phyloP scores from a whole-genome alignment of 2,113 vertebrate genomes.

The Grantiella picta region DNA sequence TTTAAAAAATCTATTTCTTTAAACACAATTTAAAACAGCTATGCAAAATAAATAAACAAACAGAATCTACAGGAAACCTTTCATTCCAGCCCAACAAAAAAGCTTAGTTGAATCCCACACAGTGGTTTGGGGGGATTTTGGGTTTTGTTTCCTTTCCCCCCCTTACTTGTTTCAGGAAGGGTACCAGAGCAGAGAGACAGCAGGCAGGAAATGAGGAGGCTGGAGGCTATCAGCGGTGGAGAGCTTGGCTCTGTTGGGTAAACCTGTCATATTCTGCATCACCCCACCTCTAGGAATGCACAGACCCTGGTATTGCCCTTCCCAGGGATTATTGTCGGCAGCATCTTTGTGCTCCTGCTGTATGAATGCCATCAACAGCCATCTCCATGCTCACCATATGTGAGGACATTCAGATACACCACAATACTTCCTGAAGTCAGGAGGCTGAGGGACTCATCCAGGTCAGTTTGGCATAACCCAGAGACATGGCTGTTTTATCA shows the following conservation, averaged over 20 bases:
- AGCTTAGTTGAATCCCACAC: neutral
- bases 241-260: neutral
- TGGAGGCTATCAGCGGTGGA: neutral
- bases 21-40: conserved; percentile 3
- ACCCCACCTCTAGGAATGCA: fast-evolving
- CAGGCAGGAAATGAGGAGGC: neutral
- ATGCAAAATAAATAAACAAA: neutral
- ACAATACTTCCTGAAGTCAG: neutral
- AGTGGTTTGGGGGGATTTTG: neutral
- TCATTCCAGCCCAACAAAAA: neutral
- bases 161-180: neutral
- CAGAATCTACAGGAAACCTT: neutral
- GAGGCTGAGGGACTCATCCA: neutral
- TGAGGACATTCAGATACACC: neutral
- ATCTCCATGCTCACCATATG: fast-evolving
- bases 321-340: neutral
- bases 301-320: neutral
- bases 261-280: fast-evolving
- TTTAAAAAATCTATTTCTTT: neutral
- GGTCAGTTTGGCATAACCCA: neutral
- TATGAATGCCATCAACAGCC: neutral
- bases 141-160: neutral
- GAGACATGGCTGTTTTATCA: fast-evolving
- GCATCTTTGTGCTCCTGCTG: neutral
- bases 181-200: neutral